Evolutionary conservation across 2,113 vertebrate genomes (phyloP), one percentile per base, ranked within the genome.

Genomic region (Shinisaurus crocodilurus): DNA sequence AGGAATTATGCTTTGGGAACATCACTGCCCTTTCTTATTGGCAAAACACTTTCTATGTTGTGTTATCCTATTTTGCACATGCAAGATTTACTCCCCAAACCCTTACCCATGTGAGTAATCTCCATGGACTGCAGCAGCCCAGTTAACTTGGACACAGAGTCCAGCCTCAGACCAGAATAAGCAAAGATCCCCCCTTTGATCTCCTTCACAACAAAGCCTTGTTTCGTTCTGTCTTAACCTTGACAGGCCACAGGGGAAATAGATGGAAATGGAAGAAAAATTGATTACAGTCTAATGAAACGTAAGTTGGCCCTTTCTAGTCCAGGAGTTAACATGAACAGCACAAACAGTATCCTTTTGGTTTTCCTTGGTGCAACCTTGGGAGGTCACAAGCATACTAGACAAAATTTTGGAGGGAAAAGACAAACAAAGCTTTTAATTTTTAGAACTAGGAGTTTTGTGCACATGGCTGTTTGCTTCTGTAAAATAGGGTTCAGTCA

Each of bases 251-350:
- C 25, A 29, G 70, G 29, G 2, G n/a, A 93, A 50, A 74, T 83
- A 79, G 3, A 88, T 88, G 12, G 88, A 93, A 92, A 76, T 7
- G 88, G 69, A 91, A 91, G 3, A 85, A 91, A 94, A 94, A 89
- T 0, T 57, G 0, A 37, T 86, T 93, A 89, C 18, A 84, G 1
- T 40, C 85, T 82, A 93, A 70, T 32, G 10, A 90, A 79, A 81
- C 76, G 77, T 85, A 76, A 90, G 93, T 88, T 1, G 8, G 0
- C 2, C 43, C 2, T 82, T 93, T 91, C 60, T 84, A 67, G 85
- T 82, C 76, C 8, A 86, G 25, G 2, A 88, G 50, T 48, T 89
- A 20, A 40, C 0, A 7, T 25, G 29, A 90, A 82, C 0, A 85
- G 25, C 10, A 60, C n/a, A 7, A 91, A 48, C 1, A 67, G 0